These are phyloP conservation scores for Celastrina argiolus DNA, from an alignment of 2,888 invertebrate species.

Conservation along the genomic window DNA sequence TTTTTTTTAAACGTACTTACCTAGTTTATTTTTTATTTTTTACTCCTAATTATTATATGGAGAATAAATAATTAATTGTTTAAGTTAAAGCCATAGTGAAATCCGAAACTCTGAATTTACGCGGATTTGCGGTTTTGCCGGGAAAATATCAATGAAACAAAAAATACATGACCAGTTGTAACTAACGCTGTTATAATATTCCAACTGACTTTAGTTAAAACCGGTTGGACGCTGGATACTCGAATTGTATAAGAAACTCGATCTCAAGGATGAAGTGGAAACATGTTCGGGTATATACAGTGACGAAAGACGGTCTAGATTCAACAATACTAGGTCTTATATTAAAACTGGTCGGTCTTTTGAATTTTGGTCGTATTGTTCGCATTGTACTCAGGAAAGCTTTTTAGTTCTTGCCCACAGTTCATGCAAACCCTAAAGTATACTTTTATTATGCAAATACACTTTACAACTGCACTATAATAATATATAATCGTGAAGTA, in stretches of 20 bases:
- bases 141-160: neutral
- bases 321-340: slow-evolving; percentile 4
- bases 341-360: slow-evolving; percentile 2
- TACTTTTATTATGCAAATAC: too few relatives aligned
- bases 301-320: slow-evolving; percentile 22
- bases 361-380: slow-evolving; percentile 1
- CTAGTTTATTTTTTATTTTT: too few relatives aligned
- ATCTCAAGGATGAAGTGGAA: slow-evolving; percentile 19
- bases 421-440: too few relatives aligned
- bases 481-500: too few relatives aligned
- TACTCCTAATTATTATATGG: too few relatives aligned
- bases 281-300: slow-evolving; percentile 12
- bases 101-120: neutral
- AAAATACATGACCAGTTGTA: neutral
- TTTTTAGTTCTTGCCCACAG: neutral
- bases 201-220: slow-evolving; percentile 5
- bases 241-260: slow-evolving; percentile 18
- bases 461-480: too few relatives aligned
- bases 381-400: neutral
- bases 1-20: too few relatives aligned
- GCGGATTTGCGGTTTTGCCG: neutral
- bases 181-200: slow-evolving; percentile 3
- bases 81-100: too few relatives aligned
- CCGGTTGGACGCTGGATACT: slow-evolving; percentile 17
- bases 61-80: too few relatives aligned